phyloP scores from a whole-genome alignment of 1,140 invertebrate genomes.

The Heliconius himera region DNA sequence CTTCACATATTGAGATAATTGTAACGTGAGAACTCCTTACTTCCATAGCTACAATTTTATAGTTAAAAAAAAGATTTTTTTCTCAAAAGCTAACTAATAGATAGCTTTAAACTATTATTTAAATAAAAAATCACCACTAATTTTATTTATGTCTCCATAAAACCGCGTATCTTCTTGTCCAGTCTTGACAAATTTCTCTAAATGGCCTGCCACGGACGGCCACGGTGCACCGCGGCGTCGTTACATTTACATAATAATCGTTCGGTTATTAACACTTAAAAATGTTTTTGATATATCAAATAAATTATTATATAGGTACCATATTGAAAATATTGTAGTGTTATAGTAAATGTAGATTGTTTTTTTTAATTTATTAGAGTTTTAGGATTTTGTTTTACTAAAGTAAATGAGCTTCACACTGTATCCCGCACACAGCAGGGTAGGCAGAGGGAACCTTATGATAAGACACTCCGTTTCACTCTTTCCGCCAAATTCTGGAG shows the following conservation, averaged over 20 bases:
- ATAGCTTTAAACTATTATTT: constrained; percentile 35
- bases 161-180: constrained; percentile 22
- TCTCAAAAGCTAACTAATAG: constrained; percentile 26
- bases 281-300: constrained; percentile 21
- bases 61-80: constrained; percentile 4
- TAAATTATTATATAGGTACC: constrained; percentile 33
- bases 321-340: constrained; percentile 22
- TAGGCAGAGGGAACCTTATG: too few species aligned
- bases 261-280: constrained; percentile 35
- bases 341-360: neutral
- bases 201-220: constrained; percentile 4
- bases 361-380: neutral
- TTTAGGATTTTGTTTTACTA: neutral
- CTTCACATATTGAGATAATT: neutral
- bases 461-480: too few species aligned
- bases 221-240: constrained; percentile 25
- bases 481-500: too few species aligned
- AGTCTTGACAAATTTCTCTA: constrained; percentile 35
- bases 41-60: neutral
- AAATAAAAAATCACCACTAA: constrained; percentile 39
- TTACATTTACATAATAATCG: constrained; percentile 38
- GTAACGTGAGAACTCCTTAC: constrained; percentile 5
- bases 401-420: too few species aligned
- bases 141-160: constrained; percentile 40
- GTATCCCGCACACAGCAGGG: too few species aligned